Evolutionary conservation across 1,140 invertebrate genomes (phyloP).

Genomic region (Arctopsyche grandis): DNA sequence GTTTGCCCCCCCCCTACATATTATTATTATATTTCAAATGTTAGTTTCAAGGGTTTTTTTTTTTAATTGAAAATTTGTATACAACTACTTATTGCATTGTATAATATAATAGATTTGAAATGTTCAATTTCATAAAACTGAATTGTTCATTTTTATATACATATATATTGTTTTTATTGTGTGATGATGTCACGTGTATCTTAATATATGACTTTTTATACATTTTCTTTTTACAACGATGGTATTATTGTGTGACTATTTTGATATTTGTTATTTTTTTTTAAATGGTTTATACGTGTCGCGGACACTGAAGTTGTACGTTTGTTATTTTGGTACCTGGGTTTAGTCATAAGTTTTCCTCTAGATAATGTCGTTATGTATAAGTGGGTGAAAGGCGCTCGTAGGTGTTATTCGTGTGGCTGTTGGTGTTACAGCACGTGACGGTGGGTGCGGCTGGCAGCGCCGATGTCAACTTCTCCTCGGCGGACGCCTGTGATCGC

Average conservation of each 20-base stretch:
- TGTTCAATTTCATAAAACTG: no score
- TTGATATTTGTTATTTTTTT: no score
- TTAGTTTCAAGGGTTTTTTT: background rate
- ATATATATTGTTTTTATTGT: background rate
- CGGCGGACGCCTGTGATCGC: conserved; percentile 35
- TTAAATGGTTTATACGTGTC: no score
- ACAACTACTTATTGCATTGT: background rate
- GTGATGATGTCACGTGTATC: background rate
- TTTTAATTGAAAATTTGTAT: background rate
- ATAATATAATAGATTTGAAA: no score
- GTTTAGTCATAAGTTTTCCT: background rate
- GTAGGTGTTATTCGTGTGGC: conserved; percentile 41
- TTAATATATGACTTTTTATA: no score
- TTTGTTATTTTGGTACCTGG: no score
- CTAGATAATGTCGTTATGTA: background rate
- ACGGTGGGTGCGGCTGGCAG: conserved; percentile 26
- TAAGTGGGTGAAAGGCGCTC: conserved; percentile 28
- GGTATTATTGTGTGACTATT: no score
- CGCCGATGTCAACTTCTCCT: conserved; percentile 40
- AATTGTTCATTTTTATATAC: no score
- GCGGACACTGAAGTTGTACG: no score
- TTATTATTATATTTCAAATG: no score
- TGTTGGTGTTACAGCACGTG: conserved; percentile 50
- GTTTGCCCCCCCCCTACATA: no score
- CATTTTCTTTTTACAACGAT: no score